These are phyloP conservation scores for Chiridota heheva DNA, from an alignment of 35 echinoderm and acorn worm genomes.

Conservation along the genomic window DNA sequence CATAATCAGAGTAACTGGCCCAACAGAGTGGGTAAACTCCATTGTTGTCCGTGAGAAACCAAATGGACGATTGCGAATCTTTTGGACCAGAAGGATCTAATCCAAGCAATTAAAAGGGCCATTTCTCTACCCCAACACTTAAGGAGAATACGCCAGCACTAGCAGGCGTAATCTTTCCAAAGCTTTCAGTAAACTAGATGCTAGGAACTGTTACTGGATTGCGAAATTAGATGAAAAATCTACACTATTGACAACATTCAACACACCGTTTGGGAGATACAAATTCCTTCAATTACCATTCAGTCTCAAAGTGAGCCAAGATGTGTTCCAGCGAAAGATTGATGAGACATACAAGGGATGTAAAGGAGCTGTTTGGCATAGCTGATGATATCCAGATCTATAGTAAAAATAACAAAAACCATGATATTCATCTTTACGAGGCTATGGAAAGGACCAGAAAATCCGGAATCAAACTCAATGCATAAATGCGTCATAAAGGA, in stretches of 20 bases:
- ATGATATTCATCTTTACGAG: too few species aligned
- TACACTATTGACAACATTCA: conserved; percentile 41
- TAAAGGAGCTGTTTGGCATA: too few species aligned
- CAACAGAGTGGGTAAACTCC: conserved; percentile 42
- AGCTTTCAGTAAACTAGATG: conserved; percentile 53
- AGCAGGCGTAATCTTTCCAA: conserved; percentile 8
- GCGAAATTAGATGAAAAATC: conserved; percentile 43
- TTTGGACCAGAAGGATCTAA: conserved; percentile 45
- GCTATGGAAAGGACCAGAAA: too few species aligned
- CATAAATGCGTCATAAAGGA: too few species aligned
- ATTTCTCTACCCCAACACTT: conserved; percentile 9
- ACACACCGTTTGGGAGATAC: too few species aligned
- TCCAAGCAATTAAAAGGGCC: conserved; percentile 18
- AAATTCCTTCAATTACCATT: too few species aligned
- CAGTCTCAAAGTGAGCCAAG: too few species aligned
- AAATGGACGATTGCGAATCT: conserved; percentile 37
- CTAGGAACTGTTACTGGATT: conserved; percentile 41
- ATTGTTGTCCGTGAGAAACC: conserved; percentile 6
- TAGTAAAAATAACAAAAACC: too few species aligned
- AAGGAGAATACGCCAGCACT: conserved; percentile 18
- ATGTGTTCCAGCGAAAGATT: too few species aligned
- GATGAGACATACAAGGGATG: too few species aligned
- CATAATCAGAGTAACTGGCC: conserved; percentile 28
- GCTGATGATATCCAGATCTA: too few species aligned
- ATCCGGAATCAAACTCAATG: too few species aligned